These are phyloP conservation scores for Malurus leucopterus DNA, from an alignment of 2,797 vertebrate species.

Conservation along the genomic window DNA sequence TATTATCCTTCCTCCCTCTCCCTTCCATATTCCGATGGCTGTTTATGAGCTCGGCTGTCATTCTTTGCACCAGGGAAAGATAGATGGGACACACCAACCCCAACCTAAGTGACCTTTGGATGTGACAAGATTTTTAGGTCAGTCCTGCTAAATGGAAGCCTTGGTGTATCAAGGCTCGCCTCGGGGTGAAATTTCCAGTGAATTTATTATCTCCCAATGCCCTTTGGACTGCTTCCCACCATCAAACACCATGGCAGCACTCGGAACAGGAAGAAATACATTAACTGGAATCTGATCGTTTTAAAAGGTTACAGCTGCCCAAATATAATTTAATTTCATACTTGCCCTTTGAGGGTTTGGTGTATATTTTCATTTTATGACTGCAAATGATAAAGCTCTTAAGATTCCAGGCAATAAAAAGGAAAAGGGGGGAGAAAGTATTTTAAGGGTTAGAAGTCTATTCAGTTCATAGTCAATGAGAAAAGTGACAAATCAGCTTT, in stretches of 20 bases:
- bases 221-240: conserved; percentile 80
- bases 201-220: conserved; percentile 83
- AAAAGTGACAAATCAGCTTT: conserved; percentile 68
- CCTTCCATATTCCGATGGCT: conserved; percentile 65
- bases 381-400: conserved; percentile 82
- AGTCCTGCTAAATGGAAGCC: conserved; percentile 76
- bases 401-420: conserved; percentile 80
- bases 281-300: conserved; percentile 81
- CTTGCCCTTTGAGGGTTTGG: conserved; percentile 84
- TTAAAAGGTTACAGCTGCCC: conserved; percentile 84
- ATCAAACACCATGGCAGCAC: conserved; percentile 81
- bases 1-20: neutral
- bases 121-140: conserved; percentile 83
- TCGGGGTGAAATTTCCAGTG: conserved; percentile 78
- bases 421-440: conserved; percentile 62
- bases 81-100: conserved; percentile 75
- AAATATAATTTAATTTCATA: conserved; percentile 86
- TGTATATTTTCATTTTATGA: conserved; percentile 85
- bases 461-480: conserved; percentile 65
- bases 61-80: conserved; percentile 70
- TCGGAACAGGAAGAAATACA: conserved; percentile 83
- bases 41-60: conserved; percentile 74
- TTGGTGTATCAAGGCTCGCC: conserved; percentile 73
- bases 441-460: conserved; percentile 76
- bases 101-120: conserved; percentile 79